Conservation (phyloP, 2,888 invertebrate genomes). For the Pecten maximus region DNA sequence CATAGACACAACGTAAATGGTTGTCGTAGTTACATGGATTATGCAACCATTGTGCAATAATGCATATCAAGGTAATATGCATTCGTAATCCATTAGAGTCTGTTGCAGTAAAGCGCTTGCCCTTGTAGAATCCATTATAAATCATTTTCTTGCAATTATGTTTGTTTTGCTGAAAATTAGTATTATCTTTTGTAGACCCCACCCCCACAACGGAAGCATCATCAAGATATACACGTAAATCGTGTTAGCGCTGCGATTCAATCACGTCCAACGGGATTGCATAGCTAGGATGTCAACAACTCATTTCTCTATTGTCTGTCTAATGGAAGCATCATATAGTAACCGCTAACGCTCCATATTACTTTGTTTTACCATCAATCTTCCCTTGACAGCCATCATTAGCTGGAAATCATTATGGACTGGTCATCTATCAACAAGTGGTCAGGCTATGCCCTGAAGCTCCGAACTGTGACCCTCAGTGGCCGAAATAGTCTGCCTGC, state of each 20-base stretch:
- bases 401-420: slow-evolving; percentile 25
- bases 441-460: neutral
- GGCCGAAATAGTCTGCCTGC: neutral
- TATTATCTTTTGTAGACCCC: neutral
- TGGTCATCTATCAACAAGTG: slow-evolving; percentile 13
- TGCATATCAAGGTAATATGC: too few species aligned
- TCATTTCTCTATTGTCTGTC: neutral
- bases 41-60: too few species aligned
- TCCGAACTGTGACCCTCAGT: slow-evolving; percentile 8
- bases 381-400: neutral
- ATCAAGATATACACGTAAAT: neutral
- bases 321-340: slow-evolving; percentile 5
- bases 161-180: neutral
- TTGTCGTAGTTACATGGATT: too few species aligned
- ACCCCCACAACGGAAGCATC: neutral
- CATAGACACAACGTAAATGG: too few species aligned
- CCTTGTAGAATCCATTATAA: too few species aligned
- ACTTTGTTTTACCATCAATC: slow-evolving; percentile 29
- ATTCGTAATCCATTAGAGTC: too few species aligned
- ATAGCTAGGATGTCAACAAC: neutral
- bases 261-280: neutral
- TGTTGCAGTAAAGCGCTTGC: too few species aligned
- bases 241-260: neutral
- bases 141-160: neutral
- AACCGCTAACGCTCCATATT: neutral